These are phyloP conservation scores for Tursiops truncatus DNA, from an alignment of 2,113 vertebrate species.

Conservation along the genomic window DNA sequence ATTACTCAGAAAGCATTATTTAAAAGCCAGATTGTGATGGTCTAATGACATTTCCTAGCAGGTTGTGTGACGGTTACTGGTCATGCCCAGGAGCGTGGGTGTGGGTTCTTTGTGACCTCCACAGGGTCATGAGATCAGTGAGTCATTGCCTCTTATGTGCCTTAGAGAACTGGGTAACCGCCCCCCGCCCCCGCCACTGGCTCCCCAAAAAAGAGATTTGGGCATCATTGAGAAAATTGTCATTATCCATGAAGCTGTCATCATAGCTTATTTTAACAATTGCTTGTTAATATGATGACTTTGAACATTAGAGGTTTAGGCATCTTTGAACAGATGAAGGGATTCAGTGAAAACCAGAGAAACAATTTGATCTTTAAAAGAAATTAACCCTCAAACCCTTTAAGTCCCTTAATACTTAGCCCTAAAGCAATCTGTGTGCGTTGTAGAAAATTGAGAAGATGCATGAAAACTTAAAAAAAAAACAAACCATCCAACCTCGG, in stretches of 20 bases:
- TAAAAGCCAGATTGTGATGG: background rate
- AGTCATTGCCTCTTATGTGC: background rate
- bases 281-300: background rate
- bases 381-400: background rate
- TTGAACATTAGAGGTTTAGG: background rate
- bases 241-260: background rate
- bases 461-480: background rate
- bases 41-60: background rate
- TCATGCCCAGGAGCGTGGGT: background rate
- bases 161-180: background rate
- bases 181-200: rapidly evolving
- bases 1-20: background rate
- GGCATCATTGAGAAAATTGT: background rate
- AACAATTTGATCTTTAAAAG: constrained; percentile 3
- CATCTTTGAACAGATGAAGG: background rate
- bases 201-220: background rate
- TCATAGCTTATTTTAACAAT: background rate
- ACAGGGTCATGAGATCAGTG: background rate
- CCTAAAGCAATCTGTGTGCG: background rate
- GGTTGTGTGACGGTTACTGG: background rate
- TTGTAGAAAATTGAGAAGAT: background rate
- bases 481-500: background rate
- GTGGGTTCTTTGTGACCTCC: background rate
- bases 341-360: background rate
- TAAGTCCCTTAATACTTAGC: background rate